These are phyloP conservation scores for Chionoecetes opilio DNA, from an alignment of 1,140 invertebrate genomes.

Conservation along the genomic window DNA sequence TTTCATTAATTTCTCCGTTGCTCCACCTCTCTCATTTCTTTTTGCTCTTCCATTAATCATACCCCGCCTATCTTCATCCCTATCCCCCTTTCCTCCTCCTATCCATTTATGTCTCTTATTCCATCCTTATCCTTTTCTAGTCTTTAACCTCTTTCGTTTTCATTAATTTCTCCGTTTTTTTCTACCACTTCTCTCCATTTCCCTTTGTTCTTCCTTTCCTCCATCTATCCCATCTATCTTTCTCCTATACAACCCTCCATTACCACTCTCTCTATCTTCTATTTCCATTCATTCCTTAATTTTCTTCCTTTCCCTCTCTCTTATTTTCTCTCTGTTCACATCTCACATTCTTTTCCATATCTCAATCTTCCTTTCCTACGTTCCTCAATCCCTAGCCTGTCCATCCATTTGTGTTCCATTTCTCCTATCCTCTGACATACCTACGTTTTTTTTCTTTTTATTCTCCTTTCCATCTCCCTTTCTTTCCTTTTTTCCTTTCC, in stretches of 20 bases:
- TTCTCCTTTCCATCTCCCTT: neutral
- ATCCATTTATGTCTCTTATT: neutral
- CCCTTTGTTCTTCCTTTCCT: neutral
- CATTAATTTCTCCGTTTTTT: neutral
- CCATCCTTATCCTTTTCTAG: neutral
- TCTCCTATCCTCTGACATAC: neutral
- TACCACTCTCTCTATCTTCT: neutral
- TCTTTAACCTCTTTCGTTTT: neutral
- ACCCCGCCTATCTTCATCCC: neutral
- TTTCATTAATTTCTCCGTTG: neutral
- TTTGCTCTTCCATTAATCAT: neutral
- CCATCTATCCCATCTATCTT: neutral
- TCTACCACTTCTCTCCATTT: neutral
- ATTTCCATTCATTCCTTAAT: neutral
- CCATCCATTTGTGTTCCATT: no score
- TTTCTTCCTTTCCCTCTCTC: neutral
- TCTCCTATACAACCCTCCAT: neutral
- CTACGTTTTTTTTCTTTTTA: neutral
- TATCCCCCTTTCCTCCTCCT: neutral
- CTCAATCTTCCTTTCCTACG: neutral
- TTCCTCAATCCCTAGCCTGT: no score
- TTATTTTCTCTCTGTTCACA: neutral
- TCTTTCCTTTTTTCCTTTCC: neutral
- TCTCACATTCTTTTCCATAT: neutral
- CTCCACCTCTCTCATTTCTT: neutral